Percentiles rank a stretch among this genome's conserved stretches.
phyloP scores from a whole-genome alignment of 2,113 vertebrate genomes.

The Amblyopsis rosae region DNA sequence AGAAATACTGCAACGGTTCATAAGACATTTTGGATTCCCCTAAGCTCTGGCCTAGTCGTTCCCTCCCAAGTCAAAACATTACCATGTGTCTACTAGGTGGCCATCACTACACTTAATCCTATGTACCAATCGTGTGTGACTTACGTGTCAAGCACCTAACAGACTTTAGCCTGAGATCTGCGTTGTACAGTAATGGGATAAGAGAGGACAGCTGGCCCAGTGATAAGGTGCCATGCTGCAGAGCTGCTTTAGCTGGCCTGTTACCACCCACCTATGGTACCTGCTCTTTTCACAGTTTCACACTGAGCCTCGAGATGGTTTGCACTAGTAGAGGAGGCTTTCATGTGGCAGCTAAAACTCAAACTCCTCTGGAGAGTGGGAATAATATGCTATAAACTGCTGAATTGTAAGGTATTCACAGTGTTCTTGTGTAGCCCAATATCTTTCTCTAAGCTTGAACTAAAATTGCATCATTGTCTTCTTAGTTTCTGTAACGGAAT shows the following conservation, averaged over 20 bases:
- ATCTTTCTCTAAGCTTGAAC: background rate
- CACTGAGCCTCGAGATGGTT: background rate
- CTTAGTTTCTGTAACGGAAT: slow-evolving; percentile 1
- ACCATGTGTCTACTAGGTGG: background rate
- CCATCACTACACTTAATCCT: background rate
- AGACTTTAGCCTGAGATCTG: slow-evolving; percentile 49
- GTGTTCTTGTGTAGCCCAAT: background rate
- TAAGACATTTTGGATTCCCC: too few species aligned
- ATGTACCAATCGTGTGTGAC: slow-evolving; percentile 19
- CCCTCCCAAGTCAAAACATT: background rate
- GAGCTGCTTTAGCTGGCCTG: slow-evolving; percentile 45
- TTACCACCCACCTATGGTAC: slow-evolving; percentile 3
- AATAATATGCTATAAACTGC: slow-evolving; percentile 1
- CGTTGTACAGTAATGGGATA: slow-evolving; percentile 67
- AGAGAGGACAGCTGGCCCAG: slow-evolving; percentile 71
- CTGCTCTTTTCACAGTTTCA: slow-evolving; percentile 8
- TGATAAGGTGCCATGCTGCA: slow-evolving; percentile 68
- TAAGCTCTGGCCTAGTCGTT: too few species aligned
- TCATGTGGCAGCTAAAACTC: background rate
- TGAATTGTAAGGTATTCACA: background rate
- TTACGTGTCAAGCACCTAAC: slow-evolving; percentile 34
- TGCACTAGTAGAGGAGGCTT: background rate
- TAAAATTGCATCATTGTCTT: background rate
- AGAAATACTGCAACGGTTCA: too few species aligned
- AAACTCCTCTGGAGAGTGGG: too few species aligned